A percentile compares a stretch with the other conserved stretches of the same genome.
Conservation (phyloP, 1,140 invertebrate species). For the Eupristina koningsbergeri region DNA sequence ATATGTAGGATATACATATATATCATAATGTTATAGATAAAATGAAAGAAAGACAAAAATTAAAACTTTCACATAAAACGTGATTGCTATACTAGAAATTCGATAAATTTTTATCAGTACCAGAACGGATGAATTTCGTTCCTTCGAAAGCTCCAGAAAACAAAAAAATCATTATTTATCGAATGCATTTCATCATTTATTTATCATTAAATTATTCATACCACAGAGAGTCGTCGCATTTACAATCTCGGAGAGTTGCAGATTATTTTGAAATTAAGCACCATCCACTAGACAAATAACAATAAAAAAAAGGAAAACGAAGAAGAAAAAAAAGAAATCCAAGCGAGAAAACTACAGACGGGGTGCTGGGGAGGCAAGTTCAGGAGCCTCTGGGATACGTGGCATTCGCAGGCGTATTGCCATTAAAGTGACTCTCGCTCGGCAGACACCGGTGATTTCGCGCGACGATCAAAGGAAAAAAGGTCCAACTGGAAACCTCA, state of each 20-base stretch:
- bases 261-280: constrained; percentile 42
- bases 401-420: constrained; percentile 17
- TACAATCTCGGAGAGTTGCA: neutral
- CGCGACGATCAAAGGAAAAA: constrained; percentile 44
- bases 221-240: neutral
- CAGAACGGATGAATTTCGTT: no score
- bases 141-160: no score
- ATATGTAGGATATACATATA: no score
- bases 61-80: no score
- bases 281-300: neutral
- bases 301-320: no score
- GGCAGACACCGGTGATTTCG: constrained; percentile 46
- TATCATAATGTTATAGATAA: no score
- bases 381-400: neutral
- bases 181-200: no score
- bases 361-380: neutral
- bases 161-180: no score
- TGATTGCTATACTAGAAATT: no score
- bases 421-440: constrained; percentile 46
- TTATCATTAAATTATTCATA: neutral
- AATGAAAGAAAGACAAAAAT: no score
- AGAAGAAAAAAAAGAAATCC: neutral
- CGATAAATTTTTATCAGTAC: no score
- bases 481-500: constrained; percentile 42
- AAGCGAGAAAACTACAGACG: constrained; percentile 26